phyloP scores from a whole-genome alignment of 2,113 vertebrate species.

The Apodemus sylvaticus region DNA sequence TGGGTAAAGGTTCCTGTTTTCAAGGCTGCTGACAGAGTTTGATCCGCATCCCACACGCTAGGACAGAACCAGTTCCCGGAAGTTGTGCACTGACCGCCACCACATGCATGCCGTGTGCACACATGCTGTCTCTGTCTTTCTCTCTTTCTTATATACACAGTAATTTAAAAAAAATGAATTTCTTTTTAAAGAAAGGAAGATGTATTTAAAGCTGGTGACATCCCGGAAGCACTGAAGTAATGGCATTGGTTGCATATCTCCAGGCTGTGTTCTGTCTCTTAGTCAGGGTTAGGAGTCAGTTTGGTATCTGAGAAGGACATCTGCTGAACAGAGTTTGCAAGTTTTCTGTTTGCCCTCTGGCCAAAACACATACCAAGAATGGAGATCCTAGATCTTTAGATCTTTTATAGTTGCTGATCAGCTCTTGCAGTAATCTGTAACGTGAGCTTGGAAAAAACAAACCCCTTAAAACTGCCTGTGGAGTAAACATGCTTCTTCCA shows the following conservation, averaged over 20 bases:
- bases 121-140: neutral
- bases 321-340: slow-evolving; percentile 32
- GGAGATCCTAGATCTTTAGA: slow-evolving; percentile 21
- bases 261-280: neutral
- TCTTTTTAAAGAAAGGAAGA: slow-evolving; percentile 23
- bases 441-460: slow-evolving; percentile 2
- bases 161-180: neutral
- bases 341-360: neutral
- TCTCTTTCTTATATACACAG: neutral
- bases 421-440: neutral
- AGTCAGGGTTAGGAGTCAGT: neutral
- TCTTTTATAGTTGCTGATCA: slow-evolving; percentile 31
- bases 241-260: neutral
- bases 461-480: neutral
- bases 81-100: too few relatives aligned
- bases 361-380: slow-evolving; percentile 11
- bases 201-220: neutral
- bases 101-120: too few relatives aligned
- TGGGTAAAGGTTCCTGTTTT: neutral
- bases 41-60: neutral
- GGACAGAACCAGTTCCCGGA: neutral
- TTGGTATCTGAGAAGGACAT: neutral
- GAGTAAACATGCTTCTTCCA: slow-evolving; percentile 3
- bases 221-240: neutral
- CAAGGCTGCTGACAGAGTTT: neutral